A percentile compares a stretch with the other conserved stretches of the same genome.
Conservation (phyloP, 2,888 invertebrate species). For the Nemotelus pantherinus region DNA sequence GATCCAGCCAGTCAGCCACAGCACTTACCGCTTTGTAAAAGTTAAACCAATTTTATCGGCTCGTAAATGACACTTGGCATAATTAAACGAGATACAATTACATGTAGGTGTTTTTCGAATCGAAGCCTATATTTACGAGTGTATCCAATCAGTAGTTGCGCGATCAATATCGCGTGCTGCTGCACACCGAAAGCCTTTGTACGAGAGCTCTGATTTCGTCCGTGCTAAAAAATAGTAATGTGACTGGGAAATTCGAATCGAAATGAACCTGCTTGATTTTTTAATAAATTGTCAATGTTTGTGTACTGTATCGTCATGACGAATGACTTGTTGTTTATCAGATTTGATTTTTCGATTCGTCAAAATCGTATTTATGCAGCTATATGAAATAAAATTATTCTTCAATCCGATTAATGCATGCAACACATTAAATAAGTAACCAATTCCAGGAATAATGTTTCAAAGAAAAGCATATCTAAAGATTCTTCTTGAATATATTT, state of each 20-base stretch:
- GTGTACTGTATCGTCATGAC: no score
- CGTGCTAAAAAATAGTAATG: neutral
- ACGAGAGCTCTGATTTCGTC: neutral
- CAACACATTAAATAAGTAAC: no score
- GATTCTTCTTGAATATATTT: no score
- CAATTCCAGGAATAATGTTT: no score
- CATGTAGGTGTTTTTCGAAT: slow-evolving; percentile 34
- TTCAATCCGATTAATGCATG: no score
- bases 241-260: neutral
- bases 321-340: no score
- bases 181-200: neutral
- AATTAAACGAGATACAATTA: slow-evolving; percentile 40
- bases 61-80: slow-evolving; percentile 41
- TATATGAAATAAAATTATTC: no score
- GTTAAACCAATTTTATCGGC: slow-evolving; percentile 34
- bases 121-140: neutral
- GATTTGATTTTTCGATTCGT: no score
- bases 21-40: slow-evolving; percentile 25
- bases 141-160: slow-evolving; percentile 25
- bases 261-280: no score
- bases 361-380: no score
- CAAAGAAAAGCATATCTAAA: no score
- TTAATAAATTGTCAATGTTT: no score
- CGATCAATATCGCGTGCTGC: slow-evolving; percentile 26
- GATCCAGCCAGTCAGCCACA: neutral